Percentiles rank a stretch among this genome's conserved stretches.
These are phyloP conservation scores for Lasiurus borealis DNA, from an alignment of 2,113 vertebrate genomes.

Conservation along the genomic window DNA sequence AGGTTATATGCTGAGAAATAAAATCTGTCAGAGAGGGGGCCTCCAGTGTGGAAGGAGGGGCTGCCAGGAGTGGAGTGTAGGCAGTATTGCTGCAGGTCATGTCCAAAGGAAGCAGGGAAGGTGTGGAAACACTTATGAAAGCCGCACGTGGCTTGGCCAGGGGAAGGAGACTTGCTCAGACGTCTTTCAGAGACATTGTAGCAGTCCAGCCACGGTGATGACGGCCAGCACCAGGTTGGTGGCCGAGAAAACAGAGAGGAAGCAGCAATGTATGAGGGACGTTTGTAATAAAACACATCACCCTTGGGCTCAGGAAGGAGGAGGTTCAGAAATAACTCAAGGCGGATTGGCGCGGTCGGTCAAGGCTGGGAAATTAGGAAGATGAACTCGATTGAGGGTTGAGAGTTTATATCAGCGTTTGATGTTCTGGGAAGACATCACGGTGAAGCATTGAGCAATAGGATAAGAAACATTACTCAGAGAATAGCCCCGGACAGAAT, in stretches of 20 bases:
- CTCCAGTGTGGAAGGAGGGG: background rate
- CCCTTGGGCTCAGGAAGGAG: slow-evolving; percentile 6
- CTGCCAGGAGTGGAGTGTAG: background rate
- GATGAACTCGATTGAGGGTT: slow-evolving; percentile 27
- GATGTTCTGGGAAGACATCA: slow-evolving; percentile 9
- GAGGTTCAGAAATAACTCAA: slow-evolving; percentile 7
- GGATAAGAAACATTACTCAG: background rate
- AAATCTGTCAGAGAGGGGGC: background rate
- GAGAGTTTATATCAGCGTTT: slow-evolving; percentile 11
- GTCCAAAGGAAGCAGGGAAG: background rate
- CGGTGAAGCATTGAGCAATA: background rate
- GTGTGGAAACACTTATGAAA: background rate
- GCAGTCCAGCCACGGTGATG: background rate
- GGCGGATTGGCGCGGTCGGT: background rate
- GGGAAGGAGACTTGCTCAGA: background rate
- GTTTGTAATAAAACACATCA: background rate
- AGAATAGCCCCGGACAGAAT: slow-evolving; percentile 5
- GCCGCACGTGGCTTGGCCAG: background rate
- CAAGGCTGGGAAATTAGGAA: background rate
- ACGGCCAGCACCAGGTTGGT: background rate
- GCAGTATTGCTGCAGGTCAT: background rate
- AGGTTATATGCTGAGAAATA: background rate
- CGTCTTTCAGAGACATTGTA: background rate
- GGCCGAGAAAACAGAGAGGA: background rate
- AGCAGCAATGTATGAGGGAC: background rate